These are phyloP conservation scores for Brachyalestes nurse DNA, from an alignment of 2,797 vertebrate species.

Conservation along the genomic window DNA sequence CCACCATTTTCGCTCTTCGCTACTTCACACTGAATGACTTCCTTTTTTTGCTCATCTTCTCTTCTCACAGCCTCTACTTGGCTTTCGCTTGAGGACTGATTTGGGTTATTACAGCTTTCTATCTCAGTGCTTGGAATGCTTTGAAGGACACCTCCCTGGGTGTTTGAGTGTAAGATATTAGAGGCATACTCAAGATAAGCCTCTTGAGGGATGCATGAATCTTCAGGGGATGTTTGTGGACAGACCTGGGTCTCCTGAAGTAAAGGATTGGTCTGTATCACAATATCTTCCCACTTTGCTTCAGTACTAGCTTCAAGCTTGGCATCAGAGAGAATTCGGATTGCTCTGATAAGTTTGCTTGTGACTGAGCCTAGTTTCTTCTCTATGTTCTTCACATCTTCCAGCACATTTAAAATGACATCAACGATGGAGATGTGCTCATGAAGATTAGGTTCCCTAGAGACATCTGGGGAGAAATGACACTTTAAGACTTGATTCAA, in stretches of 20 bases:
- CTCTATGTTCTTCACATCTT: constrained; percentile 61
- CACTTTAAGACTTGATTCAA: constrained; percentile 4
- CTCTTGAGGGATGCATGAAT: not conserved
- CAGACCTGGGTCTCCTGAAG: constrained; percentile 11
- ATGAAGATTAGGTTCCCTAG: constrained; percentile 5
- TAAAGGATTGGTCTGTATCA: not conserved
- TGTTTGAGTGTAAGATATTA: not conserved
- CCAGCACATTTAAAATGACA: constrained; percentile 53
- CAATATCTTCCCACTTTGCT: not conserved
- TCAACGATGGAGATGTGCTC: constrained; percentile 34
- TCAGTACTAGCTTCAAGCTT: constrained; percentile 7
- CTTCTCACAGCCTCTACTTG: not conserved
- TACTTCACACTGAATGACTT: constrained; percentile 4
- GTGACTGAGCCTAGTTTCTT: constrained; percentile 56
- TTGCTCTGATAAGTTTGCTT: constrained; percentile 57
- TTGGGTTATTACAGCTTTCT: not conserved
- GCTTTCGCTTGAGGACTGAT: not conserved
- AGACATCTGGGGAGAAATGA: constrained; percentile 56
- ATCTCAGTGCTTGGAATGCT: not conserved
- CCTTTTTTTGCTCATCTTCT: not conserved
- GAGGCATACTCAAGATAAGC: not conserved
- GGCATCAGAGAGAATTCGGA: constrained; percentile 30
- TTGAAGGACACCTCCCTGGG: constrained; percentile 6
- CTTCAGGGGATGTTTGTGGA: constrained; percentile 30
- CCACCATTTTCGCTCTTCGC: constrained; percentile 21